Percentiles rank a stretch among this genome's conserved stretches.
Conservation (phyloP, 2,797 vertebrate species). For the Micrastur ruficollis region DNA sequence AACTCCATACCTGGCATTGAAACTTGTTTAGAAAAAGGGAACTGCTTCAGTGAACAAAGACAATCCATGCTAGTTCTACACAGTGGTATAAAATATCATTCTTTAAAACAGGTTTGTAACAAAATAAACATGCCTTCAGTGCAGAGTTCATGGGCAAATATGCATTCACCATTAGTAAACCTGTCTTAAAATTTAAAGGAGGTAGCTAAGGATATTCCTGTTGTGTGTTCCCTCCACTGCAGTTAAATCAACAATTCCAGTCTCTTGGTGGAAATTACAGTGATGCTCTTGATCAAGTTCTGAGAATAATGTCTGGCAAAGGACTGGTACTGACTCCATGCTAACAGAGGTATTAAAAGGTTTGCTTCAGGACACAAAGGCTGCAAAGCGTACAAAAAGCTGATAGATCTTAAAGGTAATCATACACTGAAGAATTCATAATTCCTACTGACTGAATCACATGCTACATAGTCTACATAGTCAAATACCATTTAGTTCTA, state of each 20-base stretch:
- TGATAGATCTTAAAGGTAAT: neutral
- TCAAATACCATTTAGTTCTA: neutral
- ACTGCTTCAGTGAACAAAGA: neutral
- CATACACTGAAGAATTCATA: neutral
- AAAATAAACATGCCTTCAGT: neutral
- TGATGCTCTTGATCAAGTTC: neutral
- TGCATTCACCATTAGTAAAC: neutral
- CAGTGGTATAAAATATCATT: neutral
- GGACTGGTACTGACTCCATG: neutral
- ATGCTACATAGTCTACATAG: neutral
- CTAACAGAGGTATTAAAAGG: neutral
- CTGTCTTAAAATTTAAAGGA: neutral
- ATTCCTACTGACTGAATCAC: neutral
- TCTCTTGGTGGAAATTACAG: neutral
- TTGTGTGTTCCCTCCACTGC: neutral
- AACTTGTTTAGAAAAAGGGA: neutral
- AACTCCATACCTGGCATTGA: neutral
- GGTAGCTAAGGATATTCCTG: neutral
- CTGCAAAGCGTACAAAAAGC: neutral
- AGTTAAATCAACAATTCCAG: neutral
- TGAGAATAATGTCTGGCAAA: neutral
- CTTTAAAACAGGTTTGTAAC: neutral
- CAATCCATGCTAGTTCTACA: neutral
- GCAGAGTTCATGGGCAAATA: neutral
- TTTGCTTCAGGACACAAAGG: neutral